These are phyloP conservation scores for Leuciscus waleckii DNA, from an alignment of 2,797 vertebrate genomes.

Conservation along the genomic window DNA sequence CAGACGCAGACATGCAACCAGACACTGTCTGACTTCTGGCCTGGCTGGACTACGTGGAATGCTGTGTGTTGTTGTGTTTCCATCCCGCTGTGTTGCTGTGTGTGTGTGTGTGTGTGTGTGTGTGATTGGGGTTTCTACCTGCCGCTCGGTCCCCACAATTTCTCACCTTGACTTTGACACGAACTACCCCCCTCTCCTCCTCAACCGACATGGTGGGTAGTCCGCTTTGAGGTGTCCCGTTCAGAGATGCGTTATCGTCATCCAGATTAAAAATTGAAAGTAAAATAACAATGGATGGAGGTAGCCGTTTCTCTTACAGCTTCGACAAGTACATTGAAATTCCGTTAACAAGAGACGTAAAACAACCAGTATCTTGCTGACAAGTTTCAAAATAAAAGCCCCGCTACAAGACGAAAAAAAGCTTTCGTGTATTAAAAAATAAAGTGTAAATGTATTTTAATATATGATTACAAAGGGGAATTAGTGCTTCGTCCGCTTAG, in stretches of 20 bases:
- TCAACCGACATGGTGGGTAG: slow-evolving; percentile 76
- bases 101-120: slow-evolving; percentile 9
- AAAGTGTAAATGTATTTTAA: neutral
- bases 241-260: slow-evolving; percentile 51
- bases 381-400: slow-evolving; percentile 64
- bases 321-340: slow-evolving; percentile 45
- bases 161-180: slow-evolving; percentile 83
- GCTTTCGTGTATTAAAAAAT: neutral
- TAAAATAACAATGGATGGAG: slow-evolving; percentile 50
- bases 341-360: slow-evolving; percentile 12
- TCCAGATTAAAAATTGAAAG: slow-evolving; percentile 51
- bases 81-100: neutral
- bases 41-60: slow-evolving; percentile 10
- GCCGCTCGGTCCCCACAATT: slow-evolving; percentile 23
- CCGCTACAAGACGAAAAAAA: neutral
- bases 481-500: neutral
- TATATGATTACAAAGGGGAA: neutral
- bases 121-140: neutral
- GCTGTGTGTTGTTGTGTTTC: slow-evolving; percentile 15
- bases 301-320: slow-evolving; percentile 29
- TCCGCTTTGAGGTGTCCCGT: slow-evolving; percentile 52
- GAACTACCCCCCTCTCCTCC: slow-evolving; percentile 84
- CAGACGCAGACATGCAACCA: slow-evolving; percentile 8
- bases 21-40: slow-evolving; percentile 5
- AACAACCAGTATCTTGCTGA: slow-evolving; percentile 31